Evolutionary conservation across 1,140 invertebrate genomes (phyloP).

Genomic region (Lanistes nyassanus): DNA sequence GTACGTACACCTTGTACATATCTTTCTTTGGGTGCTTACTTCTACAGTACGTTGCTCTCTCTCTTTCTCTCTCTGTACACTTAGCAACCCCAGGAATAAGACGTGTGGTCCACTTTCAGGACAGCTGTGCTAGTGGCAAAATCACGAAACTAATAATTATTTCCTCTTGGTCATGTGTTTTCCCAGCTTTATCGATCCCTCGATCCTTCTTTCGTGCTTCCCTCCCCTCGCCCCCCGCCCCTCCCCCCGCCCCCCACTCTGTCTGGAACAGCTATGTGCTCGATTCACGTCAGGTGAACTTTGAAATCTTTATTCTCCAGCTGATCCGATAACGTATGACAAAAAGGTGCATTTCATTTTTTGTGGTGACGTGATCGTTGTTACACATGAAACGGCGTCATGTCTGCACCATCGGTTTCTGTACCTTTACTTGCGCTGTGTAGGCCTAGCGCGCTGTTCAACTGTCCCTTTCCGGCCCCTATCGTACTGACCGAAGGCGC

Average conservation of each 20-base stretch:
- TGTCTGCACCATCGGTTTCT: too few species aligned
- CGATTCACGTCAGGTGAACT: too few species aligned
- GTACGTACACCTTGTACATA: background rate
- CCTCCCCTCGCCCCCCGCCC: background rate
- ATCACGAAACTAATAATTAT: background rate
- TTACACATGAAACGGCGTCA: too few species aligned
- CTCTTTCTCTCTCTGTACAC: background rate
- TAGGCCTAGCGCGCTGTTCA: background rate
- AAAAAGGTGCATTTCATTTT: background rate
- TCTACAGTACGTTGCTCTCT: background rate
- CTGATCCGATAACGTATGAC: background rate
- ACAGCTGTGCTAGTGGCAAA: background rate
- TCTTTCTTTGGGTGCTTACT: background rate
- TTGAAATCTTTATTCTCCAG: too few species aligned
- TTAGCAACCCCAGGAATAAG: background rate
- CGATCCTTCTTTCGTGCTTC: background rate
- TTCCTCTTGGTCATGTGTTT: background rate
- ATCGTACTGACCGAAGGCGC: background rate
- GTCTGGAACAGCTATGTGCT: background rate
- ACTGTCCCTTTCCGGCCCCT: background rate
- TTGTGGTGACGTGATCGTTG: too few species aligned
- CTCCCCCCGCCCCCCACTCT: conserved; percentile 1
- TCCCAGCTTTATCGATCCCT: background rate
- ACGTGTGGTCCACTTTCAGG: background rate
- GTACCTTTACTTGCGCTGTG: too few species aligned